phyloP scores from a whole-genome alignment of 2,113 vertebrate genomes.

The Entelurus aequoreus region DNA sequence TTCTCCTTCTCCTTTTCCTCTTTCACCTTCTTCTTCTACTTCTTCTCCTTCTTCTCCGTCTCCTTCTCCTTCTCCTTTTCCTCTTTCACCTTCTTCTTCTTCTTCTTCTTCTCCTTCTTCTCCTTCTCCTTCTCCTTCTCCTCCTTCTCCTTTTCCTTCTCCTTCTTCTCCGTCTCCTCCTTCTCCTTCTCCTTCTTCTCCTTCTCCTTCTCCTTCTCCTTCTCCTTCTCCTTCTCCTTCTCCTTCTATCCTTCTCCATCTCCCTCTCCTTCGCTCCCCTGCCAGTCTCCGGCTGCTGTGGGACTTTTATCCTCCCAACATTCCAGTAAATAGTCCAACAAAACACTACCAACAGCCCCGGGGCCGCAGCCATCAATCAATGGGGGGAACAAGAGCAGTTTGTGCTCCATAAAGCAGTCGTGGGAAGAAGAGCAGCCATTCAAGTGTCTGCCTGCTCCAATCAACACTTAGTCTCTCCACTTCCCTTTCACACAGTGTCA shows the following conservation, averaged over 20 bases:
- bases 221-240: no score
- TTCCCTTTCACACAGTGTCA: constrained; percentile 45
- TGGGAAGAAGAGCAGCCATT: constrained; percentile 60
- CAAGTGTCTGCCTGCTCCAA: constrained; percentile 43
- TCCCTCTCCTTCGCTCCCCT: constrained; percentile 24
- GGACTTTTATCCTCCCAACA: constrained; percentile 63
- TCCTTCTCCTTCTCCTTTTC: no score
- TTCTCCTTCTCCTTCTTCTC: no score
- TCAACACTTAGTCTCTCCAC: constrained; percentile 45
- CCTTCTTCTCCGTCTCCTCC: no score
- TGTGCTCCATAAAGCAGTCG: constrained; percentile 66
- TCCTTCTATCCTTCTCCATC: constrained; percentile 5
- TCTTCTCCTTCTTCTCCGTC: no score
- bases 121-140: no score
- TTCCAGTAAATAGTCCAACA: constrained; percentile 67
- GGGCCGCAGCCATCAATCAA: constrained; percentile 69
- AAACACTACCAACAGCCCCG: constrained; percentile 54
- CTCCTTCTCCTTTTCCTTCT: no score
- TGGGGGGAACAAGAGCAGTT: constrained; percentile 59
- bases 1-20: no score
- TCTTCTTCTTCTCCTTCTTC: no score
- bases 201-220: no score
- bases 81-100: no score
- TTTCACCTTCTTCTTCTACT: no score
- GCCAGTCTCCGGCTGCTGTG: constrained; percentile 31